Evolutionary conservation across 2,888 invertebrate species (phyloP).

Genomic region (Cephus nigrinus): DNA sequence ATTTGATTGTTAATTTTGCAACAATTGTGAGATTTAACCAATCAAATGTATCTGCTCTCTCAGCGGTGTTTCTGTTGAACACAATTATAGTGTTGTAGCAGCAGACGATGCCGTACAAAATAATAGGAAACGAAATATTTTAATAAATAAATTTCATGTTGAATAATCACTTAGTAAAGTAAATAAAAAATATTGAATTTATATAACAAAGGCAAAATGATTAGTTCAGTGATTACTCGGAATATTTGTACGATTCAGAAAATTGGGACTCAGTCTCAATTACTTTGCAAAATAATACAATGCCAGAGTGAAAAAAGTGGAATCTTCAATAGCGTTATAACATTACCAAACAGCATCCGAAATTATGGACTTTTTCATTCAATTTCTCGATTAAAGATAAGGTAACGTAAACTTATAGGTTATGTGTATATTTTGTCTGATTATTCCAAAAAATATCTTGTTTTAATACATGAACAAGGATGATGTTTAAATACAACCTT

Average conservation of each 20-base stretch:
- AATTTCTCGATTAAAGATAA: neutral
- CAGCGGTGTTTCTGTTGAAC: too few species aligned
- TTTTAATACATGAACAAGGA: neutral
- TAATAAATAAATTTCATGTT: neutral
- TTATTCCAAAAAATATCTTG: neutral
- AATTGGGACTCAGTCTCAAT: neutral
- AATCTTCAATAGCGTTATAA: neutral
- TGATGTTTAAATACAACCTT: neutral
- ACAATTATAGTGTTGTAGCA: neutral
- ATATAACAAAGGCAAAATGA: neutral
- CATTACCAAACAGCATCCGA: neutral
- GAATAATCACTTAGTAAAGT: neutral
- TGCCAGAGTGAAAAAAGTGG: neutral
- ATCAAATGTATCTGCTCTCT: too few species aligned
- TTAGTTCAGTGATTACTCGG: neutral
- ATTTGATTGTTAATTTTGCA: too few species aligned
- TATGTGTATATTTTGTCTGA: neutral
- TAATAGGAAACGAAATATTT: neutral
- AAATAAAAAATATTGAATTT: neutral
- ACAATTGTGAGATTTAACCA: too few species aligned
- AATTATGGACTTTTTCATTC: neutral
- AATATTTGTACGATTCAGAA: neutral
- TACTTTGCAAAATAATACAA: neutral
- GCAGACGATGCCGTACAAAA: neutral
- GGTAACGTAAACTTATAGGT: neutral